These are phyloP conservation scores for Alethe diademata DNA, from an alignment of 2,113 vertebrate species.

Conservation along the genomic window DNA sequence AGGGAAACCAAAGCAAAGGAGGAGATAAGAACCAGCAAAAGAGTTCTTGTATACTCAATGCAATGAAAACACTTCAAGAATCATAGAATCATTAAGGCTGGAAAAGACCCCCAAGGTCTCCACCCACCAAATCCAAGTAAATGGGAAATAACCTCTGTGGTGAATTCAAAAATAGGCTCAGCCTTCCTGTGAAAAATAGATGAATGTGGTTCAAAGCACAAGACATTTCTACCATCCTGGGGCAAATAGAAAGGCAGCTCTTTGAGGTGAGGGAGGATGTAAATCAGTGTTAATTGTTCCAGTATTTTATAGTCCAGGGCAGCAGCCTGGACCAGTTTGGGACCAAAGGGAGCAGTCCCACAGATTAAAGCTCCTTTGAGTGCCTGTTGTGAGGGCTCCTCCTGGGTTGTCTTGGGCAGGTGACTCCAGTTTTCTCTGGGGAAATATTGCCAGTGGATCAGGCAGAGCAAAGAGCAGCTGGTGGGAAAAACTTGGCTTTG, in stretches of 20 bases:
- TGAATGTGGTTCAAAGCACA: not conserved
- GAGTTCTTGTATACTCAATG: accelerated
- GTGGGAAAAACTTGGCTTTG: not conserved
- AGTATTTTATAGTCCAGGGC: not conserved
- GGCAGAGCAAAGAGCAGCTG: not conserved
- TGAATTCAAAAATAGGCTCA: not conserved
- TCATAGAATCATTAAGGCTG: not conserved
- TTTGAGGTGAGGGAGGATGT: not conserved
- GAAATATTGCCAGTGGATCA: not conserved
- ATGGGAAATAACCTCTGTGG: not conserved
- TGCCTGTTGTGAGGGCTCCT: not conserved
- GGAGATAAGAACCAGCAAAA: not conserved
- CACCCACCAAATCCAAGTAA: not conserved
- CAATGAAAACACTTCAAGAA: not conserved
- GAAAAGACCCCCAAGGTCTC: not conserved
- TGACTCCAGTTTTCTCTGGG: not conserved
- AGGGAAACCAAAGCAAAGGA: not conserved
- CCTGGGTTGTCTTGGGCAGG: not conserved
- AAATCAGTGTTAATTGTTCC: not conserved
- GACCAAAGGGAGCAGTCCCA: not conserved
- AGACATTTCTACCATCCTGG: not conserved
- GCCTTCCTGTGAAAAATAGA: not conserved
- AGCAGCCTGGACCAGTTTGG: not conserved
- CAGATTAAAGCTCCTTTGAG: not conserved
- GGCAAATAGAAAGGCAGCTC: not conserved